Base-by-base conservation (phyloP, 2,797 vertebrate species). In the Sarcophilus harrisii region DNA sequence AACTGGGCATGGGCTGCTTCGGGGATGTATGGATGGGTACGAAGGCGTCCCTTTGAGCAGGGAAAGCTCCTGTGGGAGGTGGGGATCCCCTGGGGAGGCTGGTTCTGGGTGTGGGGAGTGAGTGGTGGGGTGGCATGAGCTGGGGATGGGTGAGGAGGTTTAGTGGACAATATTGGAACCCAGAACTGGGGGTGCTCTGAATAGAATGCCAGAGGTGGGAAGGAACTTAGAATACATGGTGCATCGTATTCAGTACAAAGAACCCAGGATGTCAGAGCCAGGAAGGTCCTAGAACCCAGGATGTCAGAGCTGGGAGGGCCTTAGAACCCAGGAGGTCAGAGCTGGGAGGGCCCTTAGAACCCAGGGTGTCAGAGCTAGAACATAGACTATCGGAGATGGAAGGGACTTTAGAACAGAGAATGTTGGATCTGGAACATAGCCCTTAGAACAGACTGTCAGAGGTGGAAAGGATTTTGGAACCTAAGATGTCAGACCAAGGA, bases 1-100 rank as follows among this genome's bases (percentile, higher is more conserved):
- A 99, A 98, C 99, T 99, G 98, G 99, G 99, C 98, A 99, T 99
- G 96, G 99, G 99, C 98, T 99, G 99, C 99, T 99, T 99, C 16
- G 99, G 99, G 97, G 99, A 99, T 94, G 99, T 99, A 96, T 99
- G 99, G 99, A 99, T 99, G 99, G 99, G 99, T 99, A 99, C 99
- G 99, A 98, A 96, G 91, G 92, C 57, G 6, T 52, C 52, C 52
- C 52, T 52, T 52, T 5, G 52, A 38, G 57, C 0, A 0, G 94
- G 96, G 73, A n/a, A 30, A n/a, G 32, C 32, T n/a, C 38, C 21
- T 87, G 18, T 0, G 4, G 54, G 93, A 28, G n/a, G 90, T 1
- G 0, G 73, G 81, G 58, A 1, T 13, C 8, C 24, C 2, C 10
- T 38, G 32, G 3, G 3, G 58, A 38, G 11, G 3, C 10, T 54